Base-by-base conservation (phyloP, 2,113 vertebrate genomes). In the Festucalex cinctus region DNA sequence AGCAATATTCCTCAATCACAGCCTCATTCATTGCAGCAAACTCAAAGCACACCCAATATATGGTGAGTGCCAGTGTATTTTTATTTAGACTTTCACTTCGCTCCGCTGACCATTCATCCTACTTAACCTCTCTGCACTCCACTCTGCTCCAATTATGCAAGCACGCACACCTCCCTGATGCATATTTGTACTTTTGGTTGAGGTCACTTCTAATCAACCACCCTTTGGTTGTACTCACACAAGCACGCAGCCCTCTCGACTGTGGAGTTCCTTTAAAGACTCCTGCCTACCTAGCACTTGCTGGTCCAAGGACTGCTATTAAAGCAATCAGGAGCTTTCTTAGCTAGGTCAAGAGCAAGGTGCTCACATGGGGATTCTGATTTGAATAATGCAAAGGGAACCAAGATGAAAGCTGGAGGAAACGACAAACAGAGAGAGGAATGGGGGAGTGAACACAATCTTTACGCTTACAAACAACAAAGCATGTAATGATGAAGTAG, bases 101-200 rank as follows among this genome's bases (percentile, higher is more conserved):
- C 64, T 78, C 57, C 14, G 24, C 75, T 85, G 86, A 85, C 83
- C 85, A 82, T 88, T 86, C 73, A 75, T 89, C 79, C 82, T 78
- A 83, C 79, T 85, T 88, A 82, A 89, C 88, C 88, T 84, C 71
- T 20, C 77, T 82, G 68, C 83, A 78, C 76, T 79, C 46, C 37
- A 56, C 63, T 77, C 76, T 81, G 82, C 84, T 89, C 88, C 91
- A 94, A 95, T 94, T 94, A 97, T 94, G 92, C 91, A 78, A 77
- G 83, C 49, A 26, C 88, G 86, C 83, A 84, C 83, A 84, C 58
- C n/a, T 71, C 87, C 72, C 83, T 82, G 90, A 90, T 90, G 86
- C 85, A 91, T 92, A 91, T 92, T 91, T 90, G 84, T 81, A 78
- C 79, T 82, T 80, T 76, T 81, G 81, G 83, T 89, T 75, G 73